These are phyloP conservation scores for Musca domestica DNA, from an alignment of 1,140 invertebrate genomes.

Conservation along the genomic window DNA sequence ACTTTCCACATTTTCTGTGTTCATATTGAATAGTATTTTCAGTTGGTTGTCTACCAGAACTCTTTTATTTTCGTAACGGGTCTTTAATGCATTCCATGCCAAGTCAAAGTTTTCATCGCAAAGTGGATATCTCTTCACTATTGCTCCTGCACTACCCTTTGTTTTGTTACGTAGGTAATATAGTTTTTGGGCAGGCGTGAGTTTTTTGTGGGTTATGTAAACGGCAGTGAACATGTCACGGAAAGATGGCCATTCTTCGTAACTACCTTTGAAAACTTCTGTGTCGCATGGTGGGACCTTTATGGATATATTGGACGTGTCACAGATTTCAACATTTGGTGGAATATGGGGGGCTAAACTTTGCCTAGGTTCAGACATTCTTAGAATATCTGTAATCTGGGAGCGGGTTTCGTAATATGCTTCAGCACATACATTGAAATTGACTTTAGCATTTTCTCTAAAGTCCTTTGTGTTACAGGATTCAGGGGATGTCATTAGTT, in stretches of 20 bases:
- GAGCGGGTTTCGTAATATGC: background rate
- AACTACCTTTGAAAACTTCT: constrained; percentile 19
- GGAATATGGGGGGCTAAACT: background rate
- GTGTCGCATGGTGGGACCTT: constrained; percentile 17
- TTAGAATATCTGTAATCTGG: background rate
- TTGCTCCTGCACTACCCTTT: too few species aligned
- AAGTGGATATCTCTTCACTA: too few species aligned
- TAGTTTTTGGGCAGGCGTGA: background rate
- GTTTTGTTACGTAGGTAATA: background rate
- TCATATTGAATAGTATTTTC: too few species aligned
- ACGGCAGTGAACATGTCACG: background rate
- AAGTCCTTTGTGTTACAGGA: background rate
- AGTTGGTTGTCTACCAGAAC: background rate
- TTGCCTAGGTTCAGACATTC: background rate
- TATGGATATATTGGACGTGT: too few species aligned
- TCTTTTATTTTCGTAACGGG: background rate
- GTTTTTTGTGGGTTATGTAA: background rate
- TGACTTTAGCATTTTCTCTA: background rate
- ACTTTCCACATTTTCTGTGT: too few species aligned
- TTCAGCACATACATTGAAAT: background rate
- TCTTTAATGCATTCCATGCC: background rate
- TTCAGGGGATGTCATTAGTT: background rate
- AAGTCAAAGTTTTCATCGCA: background rate
- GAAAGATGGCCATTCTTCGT: constrained; percentile 14
- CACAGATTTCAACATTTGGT: background rate